A percentile compares a stretch with the other conserved stretches of the same genome.
These are phyloP conservation scores for Leucophenga maculata DNA, from an alignment of 2,888 invertebrate species.

Conservation along the genomic window DNA sequence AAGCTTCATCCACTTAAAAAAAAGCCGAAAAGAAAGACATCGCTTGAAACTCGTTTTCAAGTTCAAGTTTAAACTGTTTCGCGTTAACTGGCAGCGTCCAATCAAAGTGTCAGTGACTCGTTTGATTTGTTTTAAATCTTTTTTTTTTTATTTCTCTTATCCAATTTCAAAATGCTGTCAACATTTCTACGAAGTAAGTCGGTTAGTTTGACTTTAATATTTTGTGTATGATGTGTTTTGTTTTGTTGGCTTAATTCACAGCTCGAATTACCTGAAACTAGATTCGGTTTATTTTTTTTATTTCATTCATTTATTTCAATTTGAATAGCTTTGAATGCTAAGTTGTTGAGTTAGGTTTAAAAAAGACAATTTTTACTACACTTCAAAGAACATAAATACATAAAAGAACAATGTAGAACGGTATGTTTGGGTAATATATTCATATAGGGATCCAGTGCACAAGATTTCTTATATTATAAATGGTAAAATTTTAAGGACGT, in stretches of 20 bases:
- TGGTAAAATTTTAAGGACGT: too few species aligned
- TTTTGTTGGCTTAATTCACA: neutral
- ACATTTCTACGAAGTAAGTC: conserved; percentile 27
- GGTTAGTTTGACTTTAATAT: conserved; percentile 37
- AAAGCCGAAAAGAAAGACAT: conserved; percentile 26
- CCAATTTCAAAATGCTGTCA: conserved; percentile 10
- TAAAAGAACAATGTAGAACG: too few species aligned
- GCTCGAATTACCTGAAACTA: too few species aligned
- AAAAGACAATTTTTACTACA: too few species aligned
- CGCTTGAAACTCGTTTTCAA: conserved; percentile 61
- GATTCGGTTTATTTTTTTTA: too few species aligned
- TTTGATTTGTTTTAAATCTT: neutral
- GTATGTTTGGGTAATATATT: too few species aligned
- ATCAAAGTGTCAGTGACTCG: conserved; percentile 60
- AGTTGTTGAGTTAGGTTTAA: too few species aligned
- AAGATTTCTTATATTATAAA: too few species aligned
- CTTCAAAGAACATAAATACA: too few species aligned
- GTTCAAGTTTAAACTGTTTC: conserved; percentile 61
- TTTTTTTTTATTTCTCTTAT: conserved; percentile 18
- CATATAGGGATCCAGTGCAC: too few species aligned
- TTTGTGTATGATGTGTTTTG: conserved; percentile 38
- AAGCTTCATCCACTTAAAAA: conserved; percentile 28
- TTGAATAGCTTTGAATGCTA: too few species aligned
- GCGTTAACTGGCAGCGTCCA: conserved; percentile 30
- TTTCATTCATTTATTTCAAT: too few species aligned